A percentile compares a stretch with the other conserved stretches of the same genome.
These are phyloP conservation scores for Stigmatopora nigra DNA, from an alignment of 2,113 vertebrate genomes.

Conservation along the genomic window DNA sequence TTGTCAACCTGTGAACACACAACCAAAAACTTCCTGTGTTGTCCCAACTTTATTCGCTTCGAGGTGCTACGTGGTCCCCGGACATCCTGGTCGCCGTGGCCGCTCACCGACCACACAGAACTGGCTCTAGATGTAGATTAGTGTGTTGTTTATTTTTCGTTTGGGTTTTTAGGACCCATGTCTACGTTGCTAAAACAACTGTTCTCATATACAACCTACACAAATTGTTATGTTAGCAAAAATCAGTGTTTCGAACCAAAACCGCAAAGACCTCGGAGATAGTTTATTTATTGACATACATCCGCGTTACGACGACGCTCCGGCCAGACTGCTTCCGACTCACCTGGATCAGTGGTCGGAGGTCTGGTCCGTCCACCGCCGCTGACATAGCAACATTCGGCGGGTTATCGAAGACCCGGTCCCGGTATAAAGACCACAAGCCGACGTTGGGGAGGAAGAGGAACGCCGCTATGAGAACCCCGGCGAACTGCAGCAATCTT, in stretches of 20 bases:
- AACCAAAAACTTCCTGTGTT: constrained; percentile 46
- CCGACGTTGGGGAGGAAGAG: constrained; percentile 89
- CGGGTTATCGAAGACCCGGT: constrained; percentile 79
- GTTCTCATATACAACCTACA: neutral
- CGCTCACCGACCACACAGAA: neutral
- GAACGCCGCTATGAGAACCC: constrained; percentile 79
- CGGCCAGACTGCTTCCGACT: constrained; percentile 12
- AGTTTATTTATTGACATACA: neutral
- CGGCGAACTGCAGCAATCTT: constrained; percentile 82
- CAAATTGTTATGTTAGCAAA: neutral
- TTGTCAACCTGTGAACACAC: constrained; percentile 26
- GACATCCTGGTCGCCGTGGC: neutral
- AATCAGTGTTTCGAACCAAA: neutral
- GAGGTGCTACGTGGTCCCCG: constrained; percentile 41
- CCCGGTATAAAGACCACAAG: constrained; percentile 86
- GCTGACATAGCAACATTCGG: constrained; percentile 34
- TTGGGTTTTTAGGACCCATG: neutral
- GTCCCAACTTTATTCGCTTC: constrained; percentile 29
- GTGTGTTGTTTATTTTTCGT: no score
- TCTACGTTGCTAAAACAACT: constrained; percentile 6
- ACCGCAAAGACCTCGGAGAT: neutral
- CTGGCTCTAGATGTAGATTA: no score
- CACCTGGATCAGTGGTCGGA: constrained; percentile 65
- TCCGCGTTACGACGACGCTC: neutral
- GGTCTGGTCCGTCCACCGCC: constrained; percentile 48